Percentiles rank a stretch among this genome's conserved stretches.
Evolutionary conservation across 1,140 invertebrate genomes (phyloP).

Genomic region (Sitodiplosis mosellana): DNA sequence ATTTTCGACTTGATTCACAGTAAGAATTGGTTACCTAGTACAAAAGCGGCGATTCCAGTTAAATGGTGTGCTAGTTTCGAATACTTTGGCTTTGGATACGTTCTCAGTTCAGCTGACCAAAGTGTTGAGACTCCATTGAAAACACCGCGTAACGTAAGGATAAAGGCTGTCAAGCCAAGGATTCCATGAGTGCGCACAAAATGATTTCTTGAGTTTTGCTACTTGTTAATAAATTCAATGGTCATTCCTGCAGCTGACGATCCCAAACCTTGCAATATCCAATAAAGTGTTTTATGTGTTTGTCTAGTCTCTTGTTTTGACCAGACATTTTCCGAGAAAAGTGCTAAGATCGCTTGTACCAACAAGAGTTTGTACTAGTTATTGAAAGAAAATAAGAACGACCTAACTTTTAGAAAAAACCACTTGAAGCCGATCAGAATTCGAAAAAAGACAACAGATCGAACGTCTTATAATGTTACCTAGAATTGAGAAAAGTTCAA

Average conservation of each 20-base stretch:
- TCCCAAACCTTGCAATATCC: slow-evolving; percentile 1
- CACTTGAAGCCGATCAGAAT: no score
- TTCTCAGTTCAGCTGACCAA: neutral
- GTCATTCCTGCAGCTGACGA: neutral
- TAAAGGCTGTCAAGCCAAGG: neutral
- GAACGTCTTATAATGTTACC: no score
- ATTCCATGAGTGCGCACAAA: neutral
- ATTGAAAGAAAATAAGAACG: neutral
- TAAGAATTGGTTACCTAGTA: neutral
- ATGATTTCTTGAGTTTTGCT: neutral
- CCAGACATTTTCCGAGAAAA: neutral
- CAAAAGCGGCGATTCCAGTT: neutral
- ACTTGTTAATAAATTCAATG: neutral
- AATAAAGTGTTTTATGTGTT: slow-evolving; percentile 1
- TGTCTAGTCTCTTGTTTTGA: neutral
- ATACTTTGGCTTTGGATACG: neutral
- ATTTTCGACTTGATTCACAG: no score
- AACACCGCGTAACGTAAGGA: neutral
- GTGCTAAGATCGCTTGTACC: slow-evolving; percentile 1
- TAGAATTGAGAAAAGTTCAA: neutral
- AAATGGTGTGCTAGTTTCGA: neutral
- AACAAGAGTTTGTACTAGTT: slow-evolving; percentile 1
- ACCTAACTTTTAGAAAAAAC: no score
- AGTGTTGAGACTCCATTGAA: neutral
- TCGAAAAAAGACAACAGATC: no score